Evolutionary conservation across 2,888 invertebrate genomes (phyloP), one percentile per base, ranked within the genome.

Genomic region (Macrosoma leucophasiata): DNA sequence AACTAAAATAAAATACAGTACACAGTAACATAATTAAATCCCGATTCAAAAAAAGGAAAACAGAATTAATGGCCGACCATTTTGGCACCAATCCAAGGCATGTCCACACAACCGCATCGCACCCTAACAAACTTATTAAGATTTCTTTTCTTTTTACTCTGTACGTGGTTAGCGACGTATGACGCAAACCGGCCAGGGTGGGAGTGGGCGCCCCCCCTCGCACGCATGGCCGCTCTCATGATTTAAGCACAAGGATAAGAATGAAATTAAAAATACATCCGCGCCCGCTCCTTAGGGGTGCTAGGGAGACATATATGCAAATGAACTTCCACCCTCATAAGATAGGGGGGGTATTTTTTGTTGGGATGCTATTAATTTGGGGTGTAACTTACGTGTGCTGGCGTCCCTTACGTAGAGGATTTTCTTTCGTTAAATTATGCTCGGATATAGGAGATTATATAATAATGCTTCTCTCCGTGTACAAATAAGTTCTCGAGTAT

Each of bases 241-340:
- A 84, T 82, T 84, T 82, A 84, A 84, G 84, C 79, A 75, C 79
- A 65, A 72, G 84, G 82, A 82, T 84, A 84, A 84, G 84, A 84
- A 84, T 82, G 82, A 84, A 84, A 84, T 84, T 84, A 84, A 84
- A 84, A 84, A 84, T 84, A 84, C 84, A 84, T 84, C 84, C 81
- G 52, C 66, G 61, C 62, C 72, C 71, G 71, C 72, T 77, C 77
- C 79, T 82, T 78, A 56, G 79, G n/a, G 79, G 79, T 77, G 79
- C 79, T 62, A 55, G 79, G 81, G 82, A 65, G 81, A 82, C 82
- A 84, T 82, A 79, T 81, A 82, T 82, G 82, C 82, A 84, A 82
- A 82, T 82, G 82, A 82, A 75, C 72, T 61, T 23, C 47, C 59
- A 57, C 70, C 69, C 66, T 70, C 68, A 69, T 70, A 79, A 78